These are phyloP conservation scores for Synanthedon myopaeformis DNA, from an alignment of 2,888 invertebrate genomes.

Conservation along the genomic window DNA sequence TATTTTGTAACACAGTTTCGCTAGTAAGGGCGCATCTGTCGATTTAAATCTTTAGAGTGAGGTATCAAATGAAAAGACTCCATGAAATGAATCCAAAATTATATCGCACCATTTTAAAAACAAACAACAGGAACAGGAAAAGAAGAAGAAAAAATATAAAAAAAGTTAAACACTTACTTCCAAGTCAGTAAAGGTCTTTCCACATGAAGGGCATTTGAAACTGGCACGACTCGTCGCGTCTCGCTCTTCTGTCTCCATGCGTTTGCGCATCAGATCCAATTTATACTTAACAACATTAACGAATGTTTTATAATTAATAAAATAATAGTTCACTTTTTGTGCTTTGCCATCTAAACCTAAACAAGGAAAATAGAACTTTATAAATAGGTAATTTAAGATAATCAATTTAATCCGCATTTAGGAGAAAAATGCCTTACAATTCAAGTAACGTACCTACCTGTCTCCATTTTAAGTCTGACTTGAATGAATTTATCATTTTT, in stretches of 20 bases:
- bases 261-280: conserved; percentile 93
- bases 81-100: no score
- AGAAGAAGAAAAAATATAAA: no score
- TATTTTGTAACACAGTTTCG: no score
- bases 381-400: no score
- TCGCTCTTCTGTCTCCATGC: conserved; percentile 95
- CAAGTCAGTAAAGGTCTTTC: conserved; percentile 94
- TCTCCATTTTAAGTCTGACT: conserved; percentile 93
- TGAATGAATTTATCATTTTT: conserved; percentile 95
- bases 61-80: no score
- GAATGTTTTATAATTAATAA: conserved; percentile 96
- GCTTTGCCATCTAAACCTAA: conserved; percentile 87
- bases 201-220: conserved; percentile 92
- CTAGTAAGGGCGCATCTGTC: no score
- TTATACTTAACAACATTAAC: conserved; percentile 99
- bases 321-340: conserved; percentile 96
- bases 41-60: no score
- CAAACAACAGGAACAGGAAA: no score
- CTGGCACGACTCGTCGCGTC: conserved; percentile 95
- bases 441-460: conserved; percentile 63
- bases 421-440: no score
- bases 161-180: conserved; percentile 70
- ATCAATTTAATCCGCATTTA: no score
- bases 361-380: not conserved
- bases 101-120: no score